phyloP scores from a whole-genome alignment of 1,140 invertebrate genomes.

The Aleiodes sp. region DNA sequence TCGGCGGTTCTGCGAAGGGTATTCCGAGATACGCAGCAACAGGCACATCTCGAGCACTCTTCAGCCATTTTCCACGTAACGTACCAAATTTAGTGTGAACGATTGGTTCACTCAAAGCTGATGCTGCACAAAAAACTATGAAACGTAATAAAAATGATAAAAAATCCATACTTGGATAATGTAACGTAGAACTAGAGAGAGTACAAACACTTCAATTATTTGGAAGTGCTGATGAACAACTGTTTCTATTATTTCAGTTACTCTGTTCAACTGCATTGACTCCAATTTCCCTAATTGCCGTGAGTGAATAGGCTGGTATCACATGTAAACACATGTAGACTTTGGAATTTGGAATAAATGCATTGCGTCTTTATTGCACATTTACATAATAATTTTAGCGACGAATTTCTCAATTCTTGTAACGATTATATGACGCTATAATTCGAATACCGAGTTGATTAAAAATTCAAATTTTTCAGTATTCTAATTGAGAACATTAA shows the following conservation, averaged over 20 bases:
- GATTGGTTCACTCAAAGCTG: conserved; percentile 19
- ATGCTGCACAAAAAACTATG: conserved; percentile 8
- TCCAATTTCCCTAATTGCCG: not conserved
- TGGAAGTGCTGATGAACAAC: not conserved
- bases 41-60: conserved; percentile 26
- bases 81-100: conserved; percentile 48
- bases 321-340: too few relatives aligned
- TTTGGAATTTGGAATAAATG: too few relatives aligned
- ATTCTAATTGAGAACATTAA: too few relatives aligned
- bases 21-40: conserved; percentile 53
- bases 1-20: conserved; percentile 55
- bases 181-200: too few relatives aligned
- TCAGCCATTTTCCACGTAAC: conserved; percentile 48
- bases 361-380: too few relatives aligned
- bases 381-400: too few relatives aligned
- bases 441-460: too few relatives aligned
- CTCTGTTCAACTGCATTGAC: too few relatives aligned
- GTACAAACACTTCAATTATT: not conserved
- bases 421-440: too few relatives aligned
- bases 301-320: not conserved
- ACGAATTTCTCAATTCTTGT: too few relatives aligned
- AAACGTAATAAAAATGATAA: conserved; percentile 1
- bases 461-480: too few relatives aligned
- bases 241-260: not conserved
- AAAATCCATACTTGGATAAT: not conserved